Evolutionary conservation across 1,140 invertebrate genomes (phyloP).

Genomic region (Drosophila parvula): DNA sequence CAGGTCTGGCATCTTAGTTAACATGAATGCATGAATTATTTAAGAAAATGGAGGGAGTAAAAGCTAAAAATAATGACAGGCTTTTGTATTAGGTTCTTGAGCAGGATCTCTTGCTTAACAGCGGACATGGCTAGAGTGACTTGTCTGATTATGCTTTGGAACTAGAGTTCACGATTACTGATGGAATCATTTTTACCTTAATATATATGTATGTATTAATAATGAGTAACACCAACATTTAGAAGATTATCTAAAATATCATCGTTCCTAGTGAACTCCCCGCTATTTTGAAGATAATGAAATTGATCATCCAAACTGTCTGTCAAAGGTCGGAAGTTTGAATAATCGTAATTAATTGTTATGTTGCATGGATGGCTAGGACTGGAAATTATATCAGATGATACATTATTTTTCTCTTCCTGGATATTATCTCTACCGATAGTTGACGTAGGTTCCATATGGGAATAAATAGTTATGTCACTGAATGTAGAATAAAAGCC

Average conservation of each 20-base stretch:
- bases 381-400: slow-evolving; percentile 6
- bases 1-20: too few species aligned
- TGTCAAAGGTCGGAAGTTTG: slow-evolving; percentile 58
- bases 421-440: slow-evolving; percentile 10
- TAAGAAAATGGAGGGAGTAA: too few species aligned
- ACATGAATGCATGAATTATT: too few species aligned
- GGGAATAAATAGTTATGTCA: slow-evolving; percentile 44
- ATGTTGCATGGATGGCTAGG: slow-evolving; percentile 33
- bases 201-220: slow-evolving; percentile 28
- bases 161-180: neutral
- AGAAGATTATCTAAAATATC: slow-evolving; percentile 72
- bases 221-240: slow-evolving; percentile 69
- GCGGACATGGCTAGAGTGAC: neutral
- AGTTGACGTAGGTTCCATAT: slow-evolving; percentile 17
- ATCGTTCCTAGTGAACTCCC: slow-evolving; percentile 55
- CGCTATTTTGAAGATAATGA: slow-evolving; percentile 51
- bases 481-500: slow-evolving; percentile 29
- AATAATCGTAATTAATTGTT: slow-evolving; percentile 45
- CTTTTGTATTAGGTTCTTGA: too few species aligned
- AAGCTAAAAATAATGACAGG: neutral
- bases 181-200: neutral
- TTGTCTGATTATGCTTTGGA: neutral
- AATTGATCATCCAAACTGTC: slow-evolving; percentile 69
- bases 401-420: slow-evolving; percentile 20
- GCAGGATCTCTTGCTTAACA: neutral